Evolutionary conservation across 1,140 invertebrate genomes (phyloP).

Genomic region (Eumaeus atala): DNA sequence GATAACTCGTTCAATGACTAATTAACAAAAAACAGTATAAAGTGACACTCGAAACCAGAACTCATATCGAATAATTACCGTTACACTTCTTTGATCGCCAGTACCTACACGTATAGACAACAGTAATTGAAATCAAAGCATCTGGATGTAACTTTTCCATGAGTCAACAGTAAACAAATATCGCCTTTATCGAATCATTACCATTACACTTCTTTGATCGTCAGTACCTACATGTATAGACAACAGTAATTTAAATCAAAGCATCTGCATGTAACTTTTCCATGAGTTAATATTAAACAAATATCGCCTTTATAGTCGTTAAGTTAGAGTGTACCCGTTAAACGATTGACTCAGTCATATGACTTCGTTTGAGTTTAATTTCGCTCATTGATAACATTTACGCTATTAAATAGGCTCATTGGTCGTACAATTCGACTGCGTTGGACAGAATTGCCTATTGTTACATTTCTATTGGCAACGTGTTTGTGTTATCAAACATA

Average conservation of each 20-base stretch:
- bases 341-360: slow-evolving; percentile 12
- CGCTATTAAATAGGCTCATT: slow-evolving; percentile 14
- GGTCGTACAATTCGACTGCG: slow-evolving; percentile 1
- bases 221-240: slow-evolving; percentile 3
- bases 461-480: slow-evolving; percentile 1
- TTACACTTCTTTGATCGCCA: background rate
- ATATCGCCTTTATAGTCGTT: background rate
- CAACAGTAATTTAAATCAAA: slow-evolving; percentile 13
- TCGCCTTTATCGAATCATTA: background rate
- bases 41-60: too few relatives aligned
- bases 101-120: slow-evolving; percentile 6
- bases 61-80: background rate
- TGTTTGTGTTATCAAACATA: slow-evolving; percentile 18
- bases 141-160: slow-evolving; percentile 16
- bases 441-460: slow-evolving; percentile 8
- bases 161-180: background rate
- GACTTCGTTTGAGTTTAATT: slow-evolving; percentile 16
- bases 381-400: slow-evolving; percentile 20
- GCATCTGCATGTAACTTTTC: slow-evolving; percentile 18
- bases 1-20: too few relatives aligned
- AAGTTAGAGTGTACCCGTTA: background rate
- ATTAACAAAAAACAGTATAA: too few relatives aligned
- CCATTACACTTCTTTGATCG: background rate
- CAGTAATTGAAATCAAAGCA: slow-evolving; percentile 16
- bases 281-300: background rate